Evolutionary conservation across 2,113 vertebrate genomes (phyloP).

Genomic region (Ursus arctos): DNA sequence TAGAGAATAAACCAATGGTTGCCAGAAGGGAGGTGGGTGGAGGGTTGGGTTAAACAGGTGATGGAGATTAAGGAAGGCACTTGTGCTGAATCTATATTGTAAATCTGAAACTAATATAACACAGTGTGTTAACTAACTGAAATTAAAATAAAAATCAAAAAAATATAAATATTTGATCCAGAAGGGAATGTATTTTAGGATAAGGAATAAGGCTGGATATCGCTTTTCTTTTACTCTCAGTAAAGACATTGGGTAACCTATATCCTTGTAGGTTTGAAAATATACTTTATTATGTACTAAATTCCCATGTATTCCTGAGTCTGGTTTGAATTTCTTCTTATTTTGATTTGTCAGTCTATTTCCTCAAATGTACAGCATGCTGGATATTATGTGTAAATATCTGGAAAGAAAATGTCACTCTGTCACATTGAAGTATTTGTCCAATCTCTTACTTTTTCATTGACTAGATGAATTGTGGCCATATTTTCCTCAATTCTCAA

Average conservation of each 20-base stretch:
- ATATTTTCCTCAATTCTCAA: slow-evolving; percentile 14
- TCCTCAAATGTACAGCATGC: not conserved
- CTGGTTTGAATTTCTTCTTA: not conserved
- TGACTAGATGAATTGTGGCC: not conserved
- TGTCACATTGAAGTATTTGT: not conserved
- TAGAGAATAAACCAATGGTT: not conserved
- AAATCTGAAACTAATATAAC: not conserved
- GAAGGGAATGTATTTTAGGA: not conserved
- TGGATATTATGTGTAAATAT: not conserved
- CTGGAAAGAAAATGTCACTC: not conserved
- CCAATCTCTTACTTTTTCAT: not conserved
- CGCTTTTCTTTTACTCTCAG: not conserved
- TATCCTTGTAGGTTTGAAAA: not conserved
- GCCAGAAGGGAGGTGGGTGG: not conserved
- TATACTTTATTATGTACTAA: not conserved
- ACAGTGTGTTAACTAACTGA: not conserved
- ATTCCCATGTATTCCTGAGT: not conserved
- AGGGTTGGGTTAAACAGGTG: not conserved
- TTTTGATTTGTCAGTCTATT: not conserved
- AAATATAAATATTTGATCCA: not conserved
- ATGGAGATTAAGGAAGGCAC: not conserved
- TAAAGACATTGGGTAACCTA: not conserved
- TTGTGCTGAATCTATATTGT: not conserved
- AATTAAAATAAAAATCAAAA: not conserved
- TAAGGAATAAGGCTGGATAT: not conserved